Conservation (phyloP, 2,113 vertebrate genomes). For the Cygnus buccinator region DNA sequence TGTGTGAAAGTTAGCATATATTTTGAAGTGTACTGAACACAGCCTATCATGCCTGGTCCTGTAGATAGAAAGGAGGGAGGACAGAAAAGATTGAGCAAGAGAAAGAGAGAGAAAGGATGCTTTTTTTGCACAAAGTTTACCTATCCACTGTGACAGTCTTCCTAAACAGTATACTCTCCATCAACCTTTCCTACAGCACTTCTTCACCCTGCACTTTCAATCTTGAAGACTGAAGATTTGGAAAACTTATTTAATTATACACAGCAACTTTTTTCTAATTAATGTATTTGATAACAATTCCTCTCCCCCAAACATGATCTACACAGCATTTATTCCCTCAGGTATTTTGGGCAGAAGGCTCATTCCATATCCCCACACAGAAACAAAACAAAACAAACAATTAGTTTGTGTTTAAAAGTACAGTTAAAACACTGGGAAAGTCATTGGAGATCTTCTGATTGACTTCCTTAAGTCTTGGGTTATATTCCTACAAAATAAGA, state of each 20-base stretch:
- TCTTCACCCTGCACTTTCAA: background rate
- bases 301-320: rapidly evolving
- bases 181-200: background rate
- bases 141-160: background rate
- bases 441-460: background rate
- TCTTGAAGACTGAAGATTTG: background rate
- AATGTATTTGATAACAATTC: background rate
- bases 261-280: background rate
- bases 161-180: background rate
- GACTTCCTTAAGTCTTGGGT: background rate
- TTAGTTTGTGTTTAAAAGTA: background rate
- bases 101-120: background rate
- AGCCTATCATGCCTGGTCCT: background rate
- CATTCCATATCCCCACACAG: rapidly evolving
- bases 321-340: background rate
- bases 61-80: background rate
- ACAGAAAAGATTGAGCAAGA: too few relatives aligned
- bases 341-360: background rate
- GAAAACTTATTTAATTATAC: background rate
- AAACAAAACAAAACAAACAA: background rate
- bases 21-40: background rate
- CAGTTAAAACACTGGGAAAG: background rate
- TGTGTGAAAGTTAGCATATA: background rate
- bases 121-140: background rate
- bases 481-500: background rate